These are phyloP conservation scores for Harpagoxenus sublaevis DNA, from an alignment of 2,888 invertebrate species.

Conservation along the genomic window DNA sequence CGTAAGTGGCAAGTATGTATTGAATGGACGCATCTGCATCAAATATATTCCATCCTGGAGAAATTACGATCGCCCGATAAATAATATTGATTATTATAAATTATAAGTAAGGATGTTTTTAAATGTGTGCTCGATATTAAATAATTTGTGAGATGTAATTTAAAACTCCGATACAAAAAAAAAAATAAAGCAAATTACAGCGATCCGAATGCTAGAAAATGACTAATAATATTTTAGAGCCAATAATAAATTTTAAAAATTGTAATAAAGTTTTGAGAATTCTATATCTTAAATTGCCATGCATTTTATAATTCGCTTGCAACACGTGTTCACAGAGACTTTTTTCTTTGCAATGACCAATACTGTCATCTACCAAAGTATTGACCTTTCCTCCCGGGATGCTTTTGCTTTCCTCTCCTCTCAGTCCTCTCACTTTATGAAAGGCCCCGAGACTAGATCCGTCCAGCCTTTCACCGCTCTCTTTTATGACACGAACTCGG, in stretches of 20 bases:
- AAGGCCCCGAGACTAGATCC: conserved; percentile 23
- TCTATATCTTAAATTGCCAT: neutral
- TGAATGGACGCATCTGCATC: conserved; percentile 50
- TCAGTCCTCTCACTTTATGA: conserved; percentile 27
- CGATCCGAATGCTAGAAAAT: neutral
- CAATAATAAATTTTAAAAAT: neutral
- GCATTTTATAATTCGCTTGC: conserved; percentile 3
- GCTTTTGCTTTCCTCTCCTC: conserved; percentile 30
- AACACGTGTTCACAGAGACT: neutral
- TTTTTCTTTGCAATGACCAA: conserved; percentile 18
- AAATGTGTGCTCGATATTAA: neutral
- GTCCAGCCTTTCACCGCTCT: conserved; percentile 30
- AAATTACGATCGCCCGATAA: conserved; percentile 47
- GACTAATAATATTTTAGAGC: neutral
- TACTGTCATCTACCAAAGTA: conserved; percentile 18
- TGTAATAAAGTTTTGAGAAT: conserved; percentile 8
- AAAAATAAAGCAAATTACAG: neutral
- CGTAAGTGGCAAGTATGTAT: conserved; percentile 26
- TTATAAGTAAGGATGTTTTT: neutral
- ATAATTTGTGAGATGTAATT: neutral
- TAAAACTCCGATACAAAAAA: neutral
- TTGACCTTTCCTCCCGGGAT: conserved; percentile 17
- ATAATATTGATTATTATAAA: conserved; percentile 31
- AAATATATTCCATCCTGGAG: conserved; percentile 39
- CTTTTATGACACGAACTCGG: conserved; percentile 16